phyloP scores from a whole-genome alignment of 2,797 vertebrate species.

The Cryptoblepharus egeriae region DNA sequence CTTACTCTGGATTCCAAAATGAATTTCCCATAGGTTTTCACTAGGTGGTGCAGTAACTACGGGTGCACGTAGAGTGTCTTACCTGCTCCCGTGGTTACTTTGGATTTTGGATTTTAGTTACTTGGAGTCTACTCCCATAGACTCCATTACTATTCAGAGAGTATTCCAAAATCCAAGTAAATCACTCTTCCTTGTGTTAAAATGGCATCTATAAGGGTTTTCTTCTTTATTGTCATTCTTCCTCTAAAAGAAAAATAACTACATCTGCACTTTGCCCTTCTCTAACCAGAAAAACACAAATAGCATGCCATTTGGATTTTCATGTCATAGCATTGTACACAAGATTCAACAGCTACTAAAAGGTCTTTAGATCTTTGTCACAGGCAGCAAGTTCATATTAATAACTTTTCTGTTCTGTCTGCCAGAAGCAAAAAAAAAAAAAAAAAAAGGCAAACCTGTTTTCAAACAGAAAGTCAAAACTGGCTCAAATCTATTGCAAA shows the following conservation, averaged over 20 bases:
- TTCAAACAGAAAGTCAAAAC: constrained; percentile 17
- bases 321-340: constrained; percentile 60
- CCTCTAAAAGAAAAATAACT: constrained; percentile 26
- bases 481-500: neutral
- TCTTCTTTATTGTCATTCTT: neutral
- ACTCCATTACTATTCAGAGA: too few species aligned
- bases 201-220: neutral
- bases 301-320: constrained; percentile 45
- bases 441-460: constrained; percentile 38
- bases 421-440: constrained; percentile 46
- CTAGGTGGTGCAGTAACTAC: too few species aligned
- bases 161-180: too few species aligned
- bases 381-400: constrained; percentile 52
- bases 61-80: too few species aligned
- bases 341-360: constrained; percentile 59
- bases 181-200: neutral
- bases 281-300: neutral
- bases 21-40: too few species aligned
- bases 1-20: too few species aligned
- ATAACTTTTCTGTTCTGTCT: constrained; percentile 58
- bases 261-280: constrained; percentile 34
- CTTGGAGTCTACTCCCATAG: too few species aligned
- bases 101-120: too few species aligned
- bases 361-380: constrained; percentile 48
- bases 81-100: too few species aligned